Evolutionary conservation across 1,140 invertebrate species (phyloP), one percentile per base, ranked within the genome.

Genomic region (Telenomus remus): DNA sequence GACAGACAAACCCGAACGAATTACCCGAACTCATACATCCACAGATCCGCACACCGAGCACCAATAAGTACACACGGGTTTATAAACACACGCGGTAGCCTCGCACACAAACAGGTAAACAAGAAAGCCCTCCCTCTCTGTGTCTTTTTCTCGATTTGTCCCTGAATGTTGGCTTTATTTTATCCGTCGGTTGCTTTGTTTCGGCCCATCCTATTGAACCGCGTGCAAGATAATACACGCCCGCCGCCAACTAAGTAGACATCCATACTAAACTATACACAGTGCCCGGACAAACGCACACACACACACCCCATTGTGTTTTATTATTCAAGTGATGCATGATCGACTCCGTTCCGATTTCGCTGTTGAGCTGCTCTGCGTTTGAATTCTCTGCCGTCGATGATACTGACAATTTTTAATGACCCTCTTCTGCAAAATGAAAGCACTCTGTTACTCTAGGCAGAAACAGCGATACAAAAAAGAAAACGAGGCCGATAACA

Each of bases 101-200:
- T 11, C 12, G 33, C 68, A 76, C 70, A 75, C 78, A 65, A 48
- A 51, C 79, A 70, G 68, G 69, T 69, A 80, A 76, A 71, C 60
- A 80, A 66, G 70, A 46, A 72, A 76, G 63, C 78, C 19, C 19
- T 27, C 19, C 19, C 71, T 49, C 71, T 49, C 72, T 73, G 77
- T 80, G 82, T 81, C 83, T 82, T 82, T 84, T 84, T 81, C 82
- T 81, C 79, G 70, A 79, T 80, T 82, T 78, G 78, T 78, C 80
- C 66, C 79, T 79, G 81, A 84, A 83, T 81, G 84, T 85, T 79
- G 75, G 82, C 80, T 80, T 86, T 86, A 86, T 86, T 86, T 86
- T 85, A 79, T 79, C 73, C 79, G 76, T 73, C 75, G 79, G 82
- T 78, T 80, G 78, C 78, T 86, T 85, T 86, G 84, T 86, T 86